Conservation (phyloP, 2,888 invertebrate species). For the Agrotis ipsilon region DNA sequence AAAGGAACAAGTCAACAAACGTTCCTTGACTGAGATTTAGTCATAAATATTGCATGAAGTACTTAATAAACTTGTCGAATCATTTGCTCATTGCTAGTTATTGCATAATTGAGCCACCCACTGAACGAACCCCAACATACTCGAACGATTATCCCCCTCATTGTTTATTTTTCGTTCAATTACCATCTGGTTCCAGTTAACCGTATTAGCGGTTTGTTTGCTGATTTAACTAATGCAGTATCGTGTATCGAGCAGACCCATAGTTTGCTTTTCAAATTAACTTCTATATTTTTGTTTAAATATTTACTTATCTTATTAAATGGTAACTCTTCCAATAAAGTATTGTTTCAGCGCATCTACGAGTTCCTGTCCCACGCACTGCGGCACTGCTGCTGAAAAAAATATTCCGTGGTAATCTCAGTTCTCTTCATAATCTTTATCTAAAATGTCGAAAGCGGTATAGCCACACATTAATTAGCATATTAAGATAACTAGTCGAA, state of each 20-base stretch:
- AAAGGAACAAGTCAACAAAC: constrained; percentile 16
- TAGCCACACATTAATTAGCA: no score
- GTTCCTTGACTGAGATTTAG: constrained; percentile 10
- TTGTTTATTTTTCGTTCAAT: constrained; percentile 88
- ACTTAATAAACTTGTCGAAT: constrained; percentile 66
- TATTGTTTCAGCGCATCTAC: not conserved
- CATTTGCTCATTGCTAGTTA: constrained; percentile 83
- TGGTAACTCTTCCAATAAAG: not conserved
- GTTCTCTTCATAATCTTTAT: no score
- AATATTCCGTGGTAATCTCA: no score
- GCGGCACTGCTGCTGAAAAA: no score
- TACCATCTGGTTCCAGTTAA: constrained; percentile 80
- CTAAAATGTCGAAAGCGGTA: no score
- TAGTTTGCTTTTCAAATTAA: constrained; percentile 45
- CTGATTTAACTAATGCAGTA: constrained; percentile 71
- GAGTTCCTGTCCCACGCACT: not conserved
- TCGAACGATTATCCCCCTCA: constrained; percentile 78
- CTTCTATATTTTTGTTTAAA: constrained; percentile 11
- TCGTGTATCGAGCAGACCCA: constrained; percentile 36
- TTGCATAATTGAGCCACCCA: constrained; percentile 90
- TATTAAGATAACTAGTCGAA: no score
- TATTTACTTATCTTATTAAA: not conserved
- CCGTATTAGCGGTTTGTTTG: constrained; percentile 75
- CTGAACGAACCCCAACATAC: constrained; percentile 80
- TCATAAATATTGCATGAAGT: constrained; percentile 44